Base-by-base conservation (phyloP, 2,113 vertebrate genomes). In the Hippocampus zosterae region DNA sequence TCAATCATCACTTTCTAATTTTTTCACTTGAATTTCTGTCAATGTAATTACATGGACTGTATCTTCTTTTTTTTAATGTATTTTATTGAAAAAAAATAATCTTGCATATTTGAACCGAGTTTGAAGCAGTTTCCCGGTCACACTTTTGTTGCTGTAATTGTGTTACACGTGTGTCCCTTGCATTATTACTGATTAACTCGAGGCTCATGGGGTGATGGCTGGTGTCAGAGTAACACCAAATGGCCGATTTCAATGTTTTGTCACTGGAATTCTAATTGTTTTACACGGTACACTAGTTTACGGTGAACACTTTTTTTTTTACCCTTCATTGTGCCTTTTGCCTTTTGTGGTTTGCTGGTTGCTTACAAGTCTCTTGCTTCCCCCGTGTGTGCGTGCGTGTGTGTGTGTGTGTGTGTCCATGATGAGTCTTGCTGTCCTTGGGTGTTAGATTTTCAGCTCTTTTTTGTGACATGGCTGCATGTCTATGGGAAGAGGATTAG, bases 401-500 rank as follows among this genome's bases (percentile, higher is more conserved):
- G 19, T 74, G 3, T 55, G 19, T 56, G 23, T 63, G 13, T 73
- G 10, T 75, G 68, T 76, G 21, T 72, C 40, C 13, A 64, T 74
- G 72, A 62, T 55, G 33, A 67, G 69, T 82, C 75, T 68, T 40
- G 72, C 48, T 76, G 53, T 69, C 62, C 37, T 37, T 73, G 53
- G 48, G 56, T 74, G 73, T 67, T 55, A 53, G 13, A 50, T 67
- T 56, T 81, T 74, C 61, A 78, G 71, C 63, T 79, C 29, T 78
- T 79, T 37, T 69, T 53, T 68, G 7, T 78, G 71, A 74, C 74
- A 83, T 71, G 57, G 71, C 74, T 80, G 66, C 78, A 80, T 85
- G 74, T 77, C 72, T 81, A 63, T 80, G 74, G 76, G 75, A 84
- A 81, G 76, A 79, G 71, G 56, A 71, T 83, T 71, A 72, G 84